phyloP scores from a whole-genome alignment of 2,797 vertebrate species.

The Enteromius mattozi region DNA sequence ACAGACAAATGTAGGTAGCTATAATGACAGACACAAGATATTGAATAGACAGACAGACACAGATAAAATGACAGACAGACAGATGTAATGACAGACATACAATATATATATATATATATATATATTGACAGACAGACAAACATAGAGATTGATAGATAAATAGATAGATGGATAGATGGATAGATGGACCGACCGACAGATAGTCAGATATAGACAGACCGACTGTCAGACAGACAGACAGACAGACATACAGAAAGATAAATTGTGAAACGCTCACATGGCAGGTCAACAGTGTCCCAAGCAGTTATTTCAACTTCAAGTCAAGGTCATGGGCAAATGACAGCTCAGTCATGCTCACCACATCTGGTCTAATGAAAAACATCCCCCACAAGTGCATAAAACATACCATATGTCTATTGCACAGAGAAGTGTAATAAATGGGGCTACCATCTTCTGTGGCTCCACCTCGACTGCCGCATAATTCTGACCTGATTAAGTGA shows the following conservation, averaged over 20 bases:
- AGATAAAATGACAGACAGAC: background rate
- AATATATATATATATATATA: too few species aligned
- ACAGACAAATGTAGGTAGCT: background rate
- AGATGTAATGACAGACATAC: too few species aligned
- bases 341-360: conserved; percentile 30
- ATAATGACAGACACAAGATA: too few species aligned
- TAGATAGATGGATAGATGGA: too few species aligned
- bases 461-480: conserved; percentile 56
- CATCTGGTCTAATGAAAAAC: conserved; percentile 47
- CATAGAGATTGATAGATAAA: too few species aligned
- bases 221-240: background rate
- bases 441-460: conserved; percentile 28
- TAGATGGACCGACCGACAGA: too few species aligned
- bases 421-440: conserved; percentile 47
- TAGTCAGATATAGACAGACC: background rate
- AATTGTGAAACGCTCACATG: background rate
- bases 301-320: conserved; percentile 13
- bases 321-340: conserved; percentile 46
- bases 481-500: conserved; percentile 63
- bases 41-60: background rate
- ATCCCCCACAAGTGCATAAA: conserved; percentile 43
- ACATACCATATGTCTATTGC: conserved; percentile 44
- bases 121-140: too few species aligned
- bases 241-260: background rate
- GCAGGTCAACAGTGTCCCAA: background rate